Conservation (phyloP, 2,113 vertebrate genomes). For the Pedetes capensis region DNA sequence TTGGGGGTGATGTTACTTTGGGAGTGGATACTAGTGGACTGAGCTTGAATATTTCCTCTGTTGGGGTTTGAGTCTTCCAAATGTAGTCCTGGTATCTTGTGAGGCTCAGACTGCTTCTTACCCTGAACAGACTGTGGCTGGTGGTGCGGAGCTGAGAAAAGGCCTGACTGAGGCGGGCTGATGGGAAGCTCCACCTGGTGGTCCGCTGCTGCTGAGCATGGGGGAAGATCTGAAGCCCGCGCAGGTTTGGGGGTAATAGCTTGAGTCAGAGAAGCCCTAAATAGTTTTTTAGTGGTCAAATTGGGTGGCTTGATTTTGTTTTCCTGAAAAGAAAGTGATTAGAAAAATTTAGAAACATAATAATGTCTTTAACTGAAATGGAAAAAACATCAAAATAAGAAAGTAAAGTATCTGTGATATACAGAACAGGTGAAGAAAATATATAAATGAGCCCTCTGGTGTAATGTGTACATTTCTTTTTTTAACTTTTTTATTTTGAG, state of each 20-base stretch:
- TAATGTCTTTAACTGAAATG: background rate
- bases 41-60: slow-evolving; percentile 13
- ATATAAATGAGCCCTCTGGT: background rate
- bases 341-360: slow-evolving; percentile 39
- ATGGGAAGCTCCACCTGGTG: slow-evolving; percentile 76
- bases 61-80: background rate
- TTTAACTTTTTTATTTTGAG: too few species aligned
- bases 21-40: background rate
- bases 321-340: slow-evolving; percentile 81
- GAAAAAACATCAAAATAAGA: slow-evolving; percentile 29
- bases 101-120: background rate
- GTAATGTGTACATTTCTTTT: background rate
- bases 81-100: background rate
- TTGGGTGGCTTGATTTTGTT: slow-evolving; percentile 77
- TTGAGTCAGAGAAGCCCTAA: slow-evolving; percentile 75
- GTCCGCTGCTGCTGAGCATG: background rate
- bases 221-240: background rate
- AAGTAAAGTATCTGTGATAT: background rate
- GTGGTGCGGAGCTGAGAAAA: accelerated
- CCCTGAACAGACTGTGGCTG: background rate
- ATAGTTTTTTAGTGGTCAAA: slow-evolving; percentile 75
- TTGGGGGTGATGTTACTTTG: slow-evolving; percentile 48
- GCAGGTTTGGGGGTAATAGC: slow-evolving; percentile 53
- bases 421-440: slow-evolving; percentile 15
- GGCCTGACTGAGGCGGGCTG: background rate